These are phyloP conservation scores for Ploceus nigricollis DNA, from an alignment of 2,113 vertebrate species.

Conservation along the genomic window DNA sequence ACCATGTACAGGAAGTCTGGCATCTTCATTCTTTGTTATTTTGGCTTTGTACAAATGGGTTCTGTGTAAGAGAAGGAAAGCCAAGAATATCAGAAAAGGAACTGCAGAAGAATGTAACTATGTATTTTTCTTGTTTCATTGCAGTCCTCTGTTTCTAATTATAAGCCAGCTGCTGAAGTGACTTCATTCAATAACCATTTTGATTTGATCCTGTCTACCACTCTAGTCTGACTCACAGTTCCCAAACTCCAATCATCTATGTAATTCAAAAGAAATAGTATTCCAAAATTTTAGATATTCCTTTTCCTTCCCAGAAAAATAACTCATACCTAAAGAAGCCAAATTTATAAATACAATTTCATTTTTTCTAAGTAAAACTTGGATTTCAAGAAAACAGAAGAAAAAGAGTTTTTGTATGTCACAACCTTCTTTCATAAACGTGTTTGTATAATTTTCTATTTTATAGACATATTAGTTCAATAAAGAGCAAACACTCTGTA, in stretches of 20 bases:
- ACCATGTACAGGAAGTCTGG: background rate
- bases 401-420: background rate
- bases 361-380: background rate
- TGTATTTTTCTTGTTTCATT: conserved; percentile 46
- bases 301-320: background rate
- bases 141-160: conserved; percentile 55
- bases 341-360: background rate
- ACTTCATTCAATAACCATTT: conserved; percentile 56
- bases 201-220: conserved; percentile 20
- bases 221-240: background rate
- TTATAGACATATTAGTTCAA: background rate
- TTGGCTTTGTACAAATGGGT: conserved; percentile 8
- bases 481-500: conserved; percentile 13
- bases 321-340: background rate
- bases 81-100: conserved; percentile 32
- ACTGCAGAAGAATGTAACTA: background rate
- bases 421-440: background rate
- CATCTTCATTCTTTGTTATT: background rate
- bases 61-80: background rate
- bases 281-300: background rate
- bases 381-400: background rate
- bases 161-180: conserved; percentile 52
- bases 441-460: background rate
- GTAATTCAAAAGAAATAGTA: background rate
- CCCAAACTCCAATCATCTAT: background rate